Percentiles rank a stretch among this genome's conserved stretches.
Evolutionary conservation across 2,113 vertebrate species (phyloP).

Genomic region (Amazona vittata): DNA sequence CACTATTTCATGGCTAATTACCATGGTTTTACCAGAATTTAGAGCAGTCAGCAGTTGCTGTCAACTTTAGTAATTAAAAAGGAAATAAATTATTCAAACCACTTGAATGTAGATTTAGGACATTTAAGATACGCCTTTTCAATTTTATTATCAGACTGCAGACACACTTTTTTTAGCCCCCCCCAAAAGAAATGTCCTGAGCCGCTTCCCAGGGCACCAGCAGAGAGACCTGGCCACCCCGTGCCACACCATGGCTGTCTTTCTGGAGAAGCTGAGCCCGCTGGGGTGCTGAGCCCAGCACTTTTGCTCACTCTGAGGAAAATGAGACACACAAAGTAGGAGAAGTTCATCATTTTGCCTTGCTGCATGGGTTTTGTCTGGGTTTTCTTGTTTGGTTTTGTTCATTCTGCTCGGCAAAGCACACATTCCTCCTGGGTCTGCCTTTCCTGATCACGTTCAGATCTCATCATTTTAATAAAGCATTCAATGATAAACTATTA

Average conservation of each 20-base stretch:
- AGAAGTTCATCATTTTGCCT: neutral
- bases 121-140: accelerated
- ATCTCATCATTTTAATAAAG: neutral
- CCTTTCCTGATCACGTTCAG: neutral
- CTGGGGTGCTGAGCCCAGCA: neutral
- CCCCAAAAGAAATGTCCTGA: neutral
- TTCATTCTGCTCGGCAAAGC: neutral
- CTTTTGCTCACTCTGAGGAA: neutral
- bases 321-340: accelerated
- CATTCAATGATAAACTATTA: neutral
- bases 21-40: neutral
- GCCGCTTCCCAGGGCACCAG: no score
- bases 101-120: neutral
- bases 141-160: no score
- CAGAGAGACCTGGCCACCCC: no score
- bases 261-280: neutral
- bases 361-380: neutral
- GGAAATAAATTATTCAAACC: neutral
- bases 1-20: neutral
- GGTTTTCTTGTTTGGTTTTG: neutral
- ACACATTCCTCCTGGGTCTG: neutral
- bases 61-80: neutral
- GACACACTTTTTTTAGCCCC: no score
- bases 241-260: neutral
- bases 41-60: neutral